A percentile compares a stretch with the other conserved stretches of the same genome.
phyloP scores from a whole-genome alignment of 92 coral and sea anemone species.

The Pocillopora grandis region DNA sequence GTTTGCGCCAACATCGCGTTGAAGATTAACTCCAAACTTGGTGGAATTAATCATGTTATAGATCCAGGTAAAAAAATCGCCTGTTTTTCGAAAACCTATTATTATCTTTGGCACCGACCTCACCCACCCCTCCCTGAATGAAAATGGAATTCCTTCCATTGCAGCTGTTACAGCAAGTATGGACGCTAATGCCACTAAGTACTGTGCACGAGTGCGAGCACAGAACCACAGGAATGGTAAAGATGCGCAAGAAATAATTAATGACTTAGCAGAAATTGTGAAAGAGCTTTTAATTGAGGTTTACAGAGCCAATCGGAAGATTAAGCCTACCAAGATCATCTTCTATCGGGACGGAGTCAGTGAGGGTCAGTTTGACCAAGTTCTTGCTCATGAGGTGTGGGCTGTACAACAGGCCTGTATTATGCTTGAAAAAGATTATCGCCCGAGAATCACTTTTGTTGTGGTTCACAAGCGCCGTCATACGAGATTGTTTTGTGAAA shows the following conservation, averaged over 20 bases:
- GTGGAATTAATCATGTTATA: slow-evolving; percentile 85
- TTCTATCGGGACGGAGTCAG: slow-evolving; percentile 84
- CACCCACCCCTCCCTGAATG: slow-evolving; percentile 89
- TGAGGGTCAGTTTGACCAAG: slow-evolving; percentile 96
- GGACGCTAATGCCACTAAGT: slow-evolving; percentile 71
- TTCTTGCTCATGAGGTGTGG: slow-evolving; percentile 79
- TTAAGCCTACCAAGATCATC: slow-evolving; percentile 61
- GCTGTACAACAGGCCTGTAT: slow-evolving; percentile 94
- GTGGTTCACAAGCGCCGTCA: slow-evolving; percentile 97
- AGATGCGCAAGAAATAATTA: slow-evolving; percentile 81
- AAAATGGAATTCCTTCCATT: slow-evolving; percentile 81
- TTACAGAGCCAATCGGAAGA: slow-evolving; percentile 18
- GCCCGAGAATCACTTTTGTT: slow-evolving; percentile 82
- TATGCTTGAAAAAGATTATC: slow-evolving; percentile 78
- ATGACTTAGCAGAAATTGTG: slow-evolving; percentile 69
- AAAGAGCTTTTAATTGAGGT: slow-evolving; percentile 61
- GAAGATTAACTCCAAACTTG: slow-evolving; percentile 91
- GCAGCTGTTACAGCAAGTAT: slow-evolving; percentile 67
- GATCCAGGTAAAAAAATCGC: slow-evolving; percentile 50
- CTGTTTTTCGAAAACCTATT: slow-evolving; percentile 66
- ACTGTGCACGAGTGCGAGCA: slow-evolving; percentile 79
- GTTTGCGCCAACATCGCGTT: slow-evolving; percentile 87
- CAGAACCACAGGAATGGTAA: slow-evolving; percentile 68
- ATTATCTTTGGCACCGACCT: slow-evolving; percentile 95
- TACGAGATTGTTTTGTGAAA: slow-evolving; percentile 76